Conservation (phyloP, 2,888 invertebrate species). For the Hypomecis punctinalis region DNA sequence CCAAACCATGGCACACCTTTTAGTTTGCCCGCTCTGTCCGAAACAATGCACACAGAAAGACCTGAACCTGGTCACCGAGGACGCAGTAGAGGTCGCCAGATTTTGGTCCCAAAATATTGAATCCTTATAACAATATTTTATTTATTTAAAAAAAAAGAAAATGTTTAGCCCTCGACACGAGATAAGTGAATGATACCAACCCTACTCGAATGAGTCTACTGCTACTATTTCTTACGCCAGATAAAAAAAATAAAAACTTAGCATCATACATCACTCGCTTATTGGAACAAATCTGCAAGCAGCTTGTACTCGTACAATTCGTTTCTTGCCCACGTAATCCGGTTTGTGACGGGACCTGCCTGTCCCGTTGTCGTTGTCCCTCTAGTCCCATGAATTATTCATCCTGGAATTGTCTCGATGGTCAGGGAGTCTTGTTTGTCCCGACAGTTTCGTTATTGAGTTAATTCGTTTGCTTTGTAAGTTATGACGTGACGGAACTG, state of each 20-base stretch:
- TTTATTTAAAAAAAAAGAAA: no score
- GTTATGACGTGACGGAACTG: slow-evolving; percentile 38
- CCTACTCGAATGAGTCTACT: no score
- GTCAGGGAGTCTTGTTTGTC: slow-evolving; percentile 35
- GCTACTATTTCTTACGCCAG: not conserved
- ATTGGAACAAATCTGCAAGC: slow-evolving; percentile 37
- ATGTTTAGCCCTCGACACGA: no score
- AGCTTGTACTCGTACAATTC: slow-evolving; percentile 27
- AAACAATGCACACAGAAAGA: no score
- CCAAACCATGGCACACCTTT: no score
- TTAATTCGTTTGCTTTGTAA: slow-evolving; percentile 45
- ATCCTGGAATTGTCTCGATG: slow-evolving; percentile 28
- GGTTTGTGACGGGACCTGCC: slow-evolving; percentile 22
- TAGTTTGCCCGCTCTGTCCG: no score
- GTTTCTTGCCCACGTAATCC: slow-evolving; percentile 19
- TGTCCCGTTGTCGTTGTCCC: slow-evolving; percentile 6
- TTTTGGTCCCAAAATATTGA: no score
- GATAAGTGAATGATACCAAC: no score
- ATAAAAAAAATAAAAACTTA: not conserved
- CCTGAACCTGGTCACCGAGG: no score
- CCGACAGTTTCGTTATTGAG: slow-evolving; percentile 43
- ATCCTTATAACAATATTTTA: no score
- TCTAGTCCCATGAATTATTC: slow-evolving; percentile 36
- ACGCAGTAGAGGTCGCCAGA: no score
- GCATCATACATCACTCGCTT: not conserved